Evolutionary conservation across 2,113 vertebrate genomes (phyloP).

Genomic region (Bujurquina vittata): DNA sequence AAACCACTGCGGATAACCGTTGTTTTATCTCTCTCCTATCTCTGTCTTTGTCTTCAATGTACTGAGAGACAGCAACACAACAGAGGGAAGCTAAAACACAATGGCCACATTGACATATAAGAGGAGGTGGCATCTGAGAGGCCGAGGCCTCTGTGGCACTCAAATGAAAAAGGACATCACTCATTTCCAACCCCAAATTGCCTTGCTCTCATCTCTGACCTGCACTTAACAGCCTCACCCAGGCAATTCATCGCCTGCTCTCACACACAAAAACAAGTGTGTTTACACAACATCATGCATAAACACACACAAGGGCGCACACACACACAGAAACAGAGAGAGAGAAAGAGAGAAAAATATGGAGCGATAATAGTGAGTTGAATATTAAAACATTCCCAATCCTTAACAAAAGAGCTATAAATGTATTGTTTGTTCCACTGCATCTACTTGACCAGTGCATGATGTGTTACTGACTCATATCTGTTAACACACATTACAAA

Average conservation of each 20-base stretch:
- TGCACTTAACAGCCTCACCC: constrained; percentile 74
- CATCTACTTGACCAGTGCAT: not conserved
- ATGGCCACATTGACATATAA: constrained; percentile 56
- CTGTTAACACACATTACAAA: constrained; percentile 51
- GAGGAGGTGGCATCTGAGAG: constrained; percentile 60
- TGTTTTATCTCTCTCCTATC: constrained; percentile 15
- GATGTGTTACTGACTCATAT: constrained; percentile 16
- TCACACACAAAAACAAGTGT: constrained; percentile 38
- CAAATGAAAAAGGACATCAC: constrained; percentile 82
- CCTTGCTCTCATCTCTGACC: constrained; percentile 83
- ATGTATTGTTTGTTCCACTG: not conserved
- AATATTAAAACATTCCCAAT: constrained; percentile 1
- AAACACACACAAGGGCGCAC: not conserved
- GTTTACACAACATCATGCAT: constrained; percentile 44
- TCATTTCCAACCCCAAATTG: constrained; percentile 86
- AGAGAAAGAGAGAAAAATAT: not conserved
- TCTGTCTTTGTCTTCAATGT: not conserved
- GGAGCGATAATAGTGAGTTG: not conserved
- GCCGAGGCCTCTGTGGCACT: constrained; percentile 60
- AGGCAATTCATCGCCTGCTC: constrained; percentile 43
- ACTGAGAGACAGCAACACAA: constrained; percentile 37
- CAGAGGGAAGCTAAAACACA: constrained; percentile 27
- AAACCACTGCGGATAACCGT: constrained; percentile 39
- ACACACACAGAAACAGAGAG: not conserved
- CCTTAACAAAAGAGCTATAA: not conserved